Percentiles rank a stretch among this genome's conserved stretches.
Evolutionary conservation across 2,113 vertebrate species (phyloP).

Genomic region (Dromiciops gliroides): DNA sequence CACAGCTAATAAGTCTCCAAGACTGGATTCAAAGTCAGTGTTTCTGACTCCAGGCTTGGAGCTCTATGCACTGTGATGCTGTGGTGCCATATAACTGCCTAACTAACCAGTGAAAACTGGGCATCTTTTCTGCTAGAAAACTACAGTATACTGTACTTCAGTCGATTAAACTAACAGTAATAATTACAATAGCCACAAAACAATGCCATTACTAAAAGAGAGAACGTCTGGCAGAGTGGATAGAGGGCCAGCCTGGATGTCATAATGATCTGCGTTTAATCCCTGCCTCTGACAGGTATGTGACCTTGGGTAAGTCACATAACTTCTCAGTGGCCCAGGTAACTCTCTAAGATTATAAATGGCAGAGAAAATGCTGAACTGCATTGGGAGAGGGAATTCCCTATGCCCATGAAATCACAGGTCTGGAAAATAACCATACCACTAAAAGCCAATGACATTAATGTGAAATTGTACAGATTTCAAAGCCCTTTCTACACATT

Average conservation of each 20-base stretch:
- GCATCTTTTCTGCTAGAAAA: not conserved
- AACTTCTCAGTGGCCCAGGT: not conserved
- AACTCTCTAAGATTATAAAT: no score
- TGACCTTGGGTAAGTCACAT: not conserved
- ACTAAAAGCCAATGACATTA: not conserved
- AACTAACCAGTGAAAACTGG: not conserved
- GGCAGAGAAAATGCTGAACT: no score
- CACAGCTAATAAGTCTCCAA: not conserved
- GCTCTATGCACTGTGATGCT: no score
- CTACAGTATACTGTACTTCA: not conserved
- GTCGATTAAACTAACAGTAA: not conserved
- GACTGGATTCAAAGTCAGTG: no score
- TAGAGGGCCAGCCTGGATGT: no score
- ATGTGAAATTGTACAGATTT: not conserved
- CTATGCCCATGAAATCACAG: not conserved
- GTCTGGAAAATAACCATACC: not conserved
- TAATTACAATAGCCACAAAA: not conserved
- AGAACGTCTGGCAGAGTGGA: not conserved
- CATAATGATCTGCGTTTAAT: not conserved
- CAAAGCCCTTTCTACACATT: no score
- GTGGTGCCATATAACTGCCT: not conserved
- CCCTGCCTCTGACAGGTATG: not conserved
- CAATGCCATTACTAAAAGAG: not conserved
- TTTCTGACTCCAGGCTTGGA: no score
- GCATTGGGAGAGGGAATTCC: not conserved